Conservation (phyloP, 2,113 vertebrate genomes). For the Lepus europaeus region DNA sequence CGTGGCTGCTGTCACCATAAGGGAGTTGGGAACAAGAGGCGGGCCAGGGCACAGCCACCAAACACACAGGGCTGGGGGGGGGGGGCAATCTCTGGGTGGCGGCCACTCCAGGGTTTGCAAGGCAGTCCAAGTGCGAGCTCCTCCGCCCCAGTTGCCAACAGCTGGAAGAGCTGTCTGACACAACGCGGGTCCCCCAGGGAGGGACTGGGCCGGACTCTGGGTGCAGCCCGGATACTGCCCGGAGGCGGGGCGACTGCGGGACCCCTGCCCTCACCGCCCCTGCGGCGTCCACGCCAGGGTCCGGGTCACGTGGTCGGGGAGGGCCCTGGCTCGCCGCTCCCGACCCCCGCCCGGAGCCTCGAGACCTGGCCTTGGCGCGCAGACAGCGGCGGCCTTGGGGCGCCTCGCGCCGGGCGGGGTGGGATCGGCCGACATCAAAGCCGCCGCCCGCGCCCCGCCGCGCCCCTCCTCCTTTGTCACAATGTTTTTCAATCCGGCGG, state of each 20-base stretch:
- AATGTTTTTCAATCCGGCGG: slow-evolving; percentile 89
- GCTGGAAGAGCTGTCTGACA: not conserved
- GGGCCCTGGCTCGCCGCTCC: fast-evolving
- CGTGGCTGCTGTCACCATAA: no score
- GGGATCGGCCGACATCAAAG: slow-evolving; percentile 68
- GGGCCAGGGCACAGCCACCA: not conserved
- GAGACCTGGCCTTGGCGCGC: not conserved
- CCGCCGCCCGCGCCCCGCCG: slow-evolving; percentile 62
- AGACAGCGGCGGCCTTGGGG: fast-evolving
- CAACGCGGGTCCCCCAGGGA: not conserved
- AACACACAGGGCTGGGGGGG: not conserved
- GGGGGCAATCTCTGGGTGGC: not conserved
- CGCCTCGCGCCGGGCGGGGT: not conserved
- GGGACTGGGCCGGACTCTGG: not conserved
- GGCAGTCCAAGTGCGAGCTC: not conserved
- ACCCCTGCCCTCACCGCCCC: fast-evolving
- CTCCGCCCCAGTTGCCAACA: not conserved
- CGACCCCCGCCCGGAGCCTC: no score
- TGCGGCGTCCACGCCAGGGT: not conserved
- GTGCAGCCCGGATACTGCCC: not conserved
- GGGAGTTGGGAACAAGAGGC: not conserved
- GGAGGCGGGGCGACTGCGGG: not conserved
- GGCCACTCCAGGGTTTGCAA: not conserved
- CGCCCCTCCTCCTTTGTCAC: slow-evolving; percentile 88
- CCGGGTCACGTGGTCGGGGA: not conserved